Conservation (phyloP, 2,888 invertebrate genomes). For the Theretra japonica region DNA sequence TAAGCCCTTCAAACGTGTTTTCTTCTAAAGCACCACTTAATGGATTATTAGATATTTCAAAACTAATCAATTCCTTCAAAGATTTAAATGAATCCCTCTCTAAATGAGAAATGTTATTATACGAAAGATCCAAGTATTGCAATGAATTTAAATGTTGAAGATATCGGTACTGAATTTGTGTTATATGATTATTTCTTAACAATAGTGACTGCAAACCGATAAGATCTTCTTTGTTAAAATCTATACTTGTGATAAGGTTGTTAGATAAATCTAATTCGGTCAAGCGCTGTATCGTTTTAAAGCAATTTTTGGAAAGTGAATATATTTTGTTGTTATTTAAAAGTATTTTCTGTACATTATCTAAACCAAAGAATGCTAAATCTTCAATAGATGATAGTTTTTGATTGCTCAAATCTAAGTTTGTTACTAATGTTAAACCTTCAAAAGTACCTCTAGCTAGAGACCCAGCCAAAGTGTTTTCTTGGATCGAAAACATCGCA, state of each 20-base stretch:
- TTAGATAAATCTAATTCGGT: conserved; percentile 59
- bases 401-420: conserved; percentile 61
- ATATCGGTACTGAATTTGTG: conserved; percentile 50
- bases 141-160: conserved; percentile 53
- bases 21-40: conserved; percentile 54
- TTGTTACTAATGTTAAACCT: conserved; percentile 52
- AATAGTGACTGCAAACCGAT: conserved; percentile 51
- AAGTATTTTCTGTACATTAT: conserved; percentile 48
- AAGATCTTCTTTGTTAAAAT: conserved; percentile 59
- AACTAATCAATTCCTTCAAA: conserved; percentile 54
- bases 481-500: conserved; percentile 50
- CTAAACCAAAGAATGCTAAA: conserved; percentile 60
- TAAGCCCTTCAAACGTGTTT: conserved; percentile 61
- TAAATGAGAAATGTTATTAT: conserved; percentile 61
- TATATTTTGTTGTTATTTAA: conserved; percentile 62
- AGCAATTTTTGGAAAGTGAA: conserved; percentile 52
- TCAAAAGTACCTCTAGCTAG: conserved; percentile 61
- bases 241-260: conserved; percentile 59
- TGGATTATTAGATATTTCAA: conserved; percentile 64
- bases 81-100: conserved; percentile 56
- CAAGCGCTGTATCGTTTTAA: conserved; percentile 52
- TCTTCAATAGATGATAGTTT: conserved; percentile 56
- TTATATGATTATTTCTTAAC: conserved; percentile 58
- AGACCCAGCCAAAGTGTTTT: conserved; percentile 58
- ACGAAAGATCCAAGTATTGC: conserved; percentile 62